Base-by-base conservation (phyloP, 2,888 invertebrate genomes). In the Molorchus minor region DNA sequence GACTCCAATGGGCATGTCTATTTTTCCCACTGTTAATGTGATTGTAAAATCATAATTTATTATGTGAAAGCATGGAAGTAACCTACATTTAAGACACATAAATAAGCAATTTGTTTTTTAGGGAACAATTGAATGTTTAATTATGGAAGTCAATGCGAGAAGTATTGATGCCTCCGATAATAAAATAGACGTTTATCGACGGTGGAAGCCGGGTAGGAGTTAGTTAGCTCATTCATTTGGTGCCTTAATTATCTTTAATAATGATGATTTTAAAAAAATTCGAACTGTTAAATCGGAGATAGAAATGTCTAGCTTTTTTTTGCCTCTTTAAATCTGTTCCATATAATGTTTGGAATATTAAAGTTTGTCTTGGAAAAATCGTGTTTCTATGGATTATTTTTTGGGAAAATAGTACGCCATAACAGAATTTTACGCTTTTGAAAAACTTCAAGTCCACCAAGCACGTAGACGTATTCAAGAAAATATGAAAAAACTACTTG, bases 41-140 rank as follows among this genome's bases (percentile, higher is more conserved):
- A 20, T 25, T 21, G 21, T 43, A 43, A 43, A 43, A 43, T 43
- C 7, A 15, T 13, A 43, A 25, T 43, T 43, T 43, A 43, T 43
- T 25, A n/a, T 25, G 43, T 8, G 43, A 43, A 43, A 43, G 43
- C 43, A 21, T 15, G 43, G 15, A n/a, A 19, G 43, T n/a, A n/a
- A n/a, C n/a, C n/a, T 13, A 5, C 3, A 13, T 41, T 41, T 41
- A 20, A 41, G 20, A 20, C 19, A 20, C 12, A 41, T 13, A 43
- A 43, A 25, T 43, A 21, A 43, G 41, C 19, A 19, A 21, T 43
- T 21, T 1, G 25, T 19, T 33, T 25, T 41, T 43, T 43, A 16
- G 13, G 0, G 1, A 8, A 25, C 21, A 25, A 43, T 21, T 21
- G 12, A 3, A 20, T 41, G 10, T 15, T 13, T 43, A 25, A 43